A percentile compares a stretch with the other conserved stretches of the same genome.
phyloP scores from a whole-genome alignment of 2,113 vertebrate species.

The Haemorhous mexicanus region DNA sequence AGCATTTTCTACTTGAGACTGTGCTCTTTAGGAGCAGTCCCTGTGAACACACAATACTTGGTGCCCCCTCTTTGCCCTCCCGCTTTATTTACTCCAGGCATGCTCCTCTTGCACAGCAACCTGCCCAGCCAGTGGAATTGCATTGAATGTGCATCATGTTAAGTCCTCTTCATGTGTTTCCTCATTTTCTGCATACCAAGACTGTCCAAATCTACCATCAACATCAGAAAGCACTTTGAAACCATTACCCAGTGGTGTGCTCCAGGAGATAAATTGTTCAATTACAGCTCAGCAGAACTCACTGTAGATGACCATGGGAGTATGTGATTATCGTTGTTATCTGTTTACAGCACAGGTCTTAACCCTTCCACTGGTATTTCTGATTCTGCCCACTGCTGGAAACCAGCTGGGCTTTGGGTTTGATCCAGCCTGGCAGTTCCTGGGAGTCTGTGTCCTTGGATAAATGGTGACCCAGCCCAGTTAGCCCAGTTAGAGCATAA shows the following conservation, averaged over 20 bases:
- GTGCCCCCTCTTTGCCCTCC: neutral
- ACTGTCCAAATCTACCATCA: neutral
- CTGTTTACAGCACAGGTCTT: neutral
- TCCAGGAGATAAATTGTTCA: neutral
- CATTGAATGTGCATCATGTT: neutral
- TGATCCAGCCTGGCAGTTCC: neutral
- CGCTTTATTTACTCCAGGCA: neutral
- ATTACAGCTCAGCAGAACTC: neutral
- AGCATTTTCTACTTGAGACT: neutral
- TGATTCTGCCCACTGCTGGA: neutral
- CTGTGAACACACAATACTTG: neutral
- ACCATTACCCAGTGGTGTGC: neutral
- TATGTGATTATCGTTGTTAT: neutral
- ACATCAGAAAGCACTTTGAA: neutral
- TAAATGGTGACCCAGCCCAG: neutral
- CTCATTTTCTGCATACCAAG: neutral
- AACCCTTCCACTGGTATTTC: neutral
- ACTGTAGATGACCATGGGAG: neutral
- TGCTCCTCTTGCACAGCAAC: fast-evolving
- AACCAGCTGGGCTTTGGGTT: neutral
- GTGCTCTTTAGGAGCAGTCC: neutral
- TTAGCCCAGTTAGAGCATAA: neutral
- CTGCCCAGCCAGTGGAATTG: neutral
- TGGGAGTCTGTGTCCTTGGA: neutral
- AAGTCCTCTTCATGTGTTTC: neutral